Base-by-base conservation (phyloP, 2,113 vertebrate species). In the Neoarius graeffei region DNA sequence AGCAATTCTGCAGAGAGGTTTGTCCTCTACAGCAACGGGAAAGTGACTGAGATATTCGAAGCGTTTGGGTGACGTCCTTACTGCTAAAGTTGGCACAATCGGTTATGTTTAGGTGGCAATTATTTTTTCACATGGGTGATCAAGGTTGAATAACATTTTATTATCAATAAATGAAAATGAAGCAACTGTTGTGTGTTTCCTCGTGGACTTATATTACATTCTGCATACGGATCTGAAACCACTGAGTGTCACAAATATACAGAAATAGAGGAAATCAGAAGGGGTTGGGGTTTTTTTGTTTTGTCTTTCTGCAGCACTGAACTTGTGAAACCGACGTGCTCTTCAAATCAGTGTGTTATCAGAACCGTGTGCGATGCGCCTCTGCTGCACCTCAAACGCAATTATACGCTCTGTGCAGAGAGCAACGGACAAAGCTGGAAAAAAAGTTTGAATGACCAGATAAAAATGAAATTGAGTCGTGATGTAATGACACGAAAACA, bases 241-340 rank as follows among this genome's bases (percentile, higher is more conserved):
- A 3, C 3, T 9, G 5, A 19, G 15, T 19, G 17, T 81, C 54
- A 59, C 4, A 4, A 59, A 81, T 81, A 59, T 59, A 15, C 27
- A 81, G 59, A 80, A 57, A 80, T 30, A 57, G 52, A 80, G 52
- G 76, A 56, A 79, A 80, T 50, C 17, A 23, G 42, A 48, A 74
- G 71, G 19, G 35, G 30, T 7, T 67, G 30, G 42, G 42, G 42
- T 4, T 42, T 42, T 42, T 42, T 42, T 4, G 35, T 35, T 35
- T 35, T 35, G 35, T 42, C 4, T 42, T 42, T 4, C 42, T 42
- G 42, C 73, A 52, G 4, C 25, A n/a, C 10, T 48, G 74, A 25
- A 25, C 4, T 6, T n/a, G 30, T 15, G 14, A 35, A 71, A 71
- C 30, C 7, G 69, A 71, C 66, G 2, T 30, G 27, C 7, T 15